A percentile compares a stretch with the other conserved stretches of the same genome.
Evolutionary conservation across 53 echinoderm and acorn worm genomes (phyloP).

Genomic region (Echinarachnius parma): DNA sequence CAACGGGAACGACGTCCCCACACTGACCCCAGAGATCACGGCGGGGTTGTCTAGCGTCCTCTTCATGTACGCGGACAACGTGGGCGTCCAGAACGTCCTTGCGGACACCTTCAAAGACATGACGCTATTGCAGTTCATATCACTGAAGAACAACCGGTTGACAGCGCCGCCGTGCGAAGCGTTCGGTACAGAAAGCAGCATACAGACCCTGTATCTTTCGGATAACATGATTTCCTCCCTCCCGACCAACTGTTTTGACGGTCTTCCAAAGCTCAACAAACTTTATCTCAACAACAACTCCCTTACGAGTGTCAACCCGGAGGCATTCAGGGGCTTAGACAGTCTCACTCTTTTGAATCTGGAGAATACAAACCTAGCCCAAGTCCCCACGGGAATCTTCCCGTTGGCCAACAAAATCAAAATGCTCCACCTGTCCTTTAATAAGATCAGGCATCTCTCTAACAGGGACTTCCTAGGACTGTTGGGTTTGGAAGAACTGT

Average conservation of each 20-base stretch:
- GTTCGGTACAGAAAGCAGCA: not conserved
- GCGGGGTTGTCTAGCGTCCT: not conserved
- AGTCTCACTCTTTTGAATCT: constrained; percentile 6
- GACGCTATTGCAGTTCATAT: constrained; percentile 10
- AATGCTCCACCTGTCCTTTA: constrained; percentile 27
- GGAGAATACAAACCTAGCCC: constrained; percentile 7
- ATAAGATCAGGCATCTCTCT: constrained; percentile 12
- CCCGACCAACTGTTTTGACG: constrained; percentile 4
- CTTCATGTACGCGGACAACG: constrained; percentile 21
- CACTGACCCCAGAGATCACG: constrained; percentile 6
- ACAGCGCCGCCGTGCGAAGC: constrained; percentile 22
- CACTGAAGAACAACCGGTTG: constrained; percentile 12
- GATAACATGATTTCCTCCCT: constrained; percentile 6
- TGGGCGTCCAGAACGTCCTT: not conserved
- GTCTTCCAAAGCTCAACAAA: not conserved
- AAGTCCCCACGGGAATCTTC: constrained; percentile 30
- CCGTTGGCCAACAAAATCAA: constrained; percentile 23
- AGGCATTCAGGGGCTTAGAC: constrained; percentile 8
- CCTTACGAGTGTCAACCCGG: not conserved
- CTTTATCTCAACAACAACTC: constrained; percentile 29
- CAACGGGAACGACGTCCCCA: constrained; percentile 2
- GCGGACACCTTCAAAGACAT: constrained; percentile 9
- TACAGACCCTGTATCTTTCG: constrained; percentile 14
- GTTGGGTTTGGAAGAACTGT: constrained; percentile 5
- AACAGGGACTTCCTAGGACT: constrained; percentile 25